Conservation (phyloP, 2,113 vertebrate species). For the Poicephalus meyeri region DNA sequence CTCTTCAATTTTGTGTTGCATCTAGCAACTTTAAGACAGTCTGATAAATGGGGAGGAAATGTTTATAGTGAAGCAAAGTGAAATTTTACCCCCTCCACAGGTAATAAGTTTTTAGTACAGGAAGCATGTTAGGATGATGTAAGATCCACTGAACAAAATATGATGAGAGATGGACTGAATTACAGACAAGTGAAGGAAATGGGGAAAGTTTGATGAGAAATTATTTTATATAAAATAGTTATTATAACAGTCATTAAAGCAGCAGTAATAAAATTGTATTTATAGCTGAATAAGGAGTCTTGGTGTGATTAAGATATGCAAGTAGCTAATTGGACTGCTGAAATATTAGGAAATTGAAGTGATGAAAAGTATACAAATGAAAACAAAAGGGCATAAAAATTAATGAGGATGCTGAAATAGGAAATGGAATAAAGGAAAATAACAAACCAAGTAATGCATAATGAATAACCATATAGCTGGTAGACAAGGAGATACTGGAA, state of each 20-base stretch:
- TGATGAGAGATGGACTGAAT: not conserved
- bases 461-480: conserved; percentile 15
- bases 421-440: conserved; percentile 47
- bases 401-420: conserved; percentile 42
- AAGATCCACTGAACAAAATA: not conserved
- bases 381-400: conserved; percentile 60
- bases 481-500: not conserved
- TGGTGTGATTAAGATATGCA: conserved; percentile 58
- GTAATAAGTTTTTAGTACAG: not conserved
- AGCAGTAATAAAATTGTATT: conserved; percentile 57
- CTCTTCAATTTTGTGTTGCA: not conserved
- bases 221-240: conserved; percentile 39
- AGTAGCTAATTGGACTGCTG: conserved; percentile 51
- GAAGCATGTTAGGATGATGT: not conserved
- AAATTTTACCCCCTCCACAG: not conserved
- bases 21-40: not conserved
- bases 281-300: conserved; percentile 55
- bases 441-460: conserved; percentile 9
- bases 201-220: conserved; percentile 34
- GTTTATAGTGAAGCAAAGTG: not conserved
- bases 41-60: not conserved
- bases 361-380: conserved; percentile 52
- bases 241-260: conserved; percentile 55
- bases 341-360: conserved; percentile 62
- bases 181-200: conserved; percentile 20